Evolutionary conservation across 1,140 invertebrate species (phyloP), one percentile per base, ranked within the genome.

Genomic region (Palaemon carinicauda): DNA sequence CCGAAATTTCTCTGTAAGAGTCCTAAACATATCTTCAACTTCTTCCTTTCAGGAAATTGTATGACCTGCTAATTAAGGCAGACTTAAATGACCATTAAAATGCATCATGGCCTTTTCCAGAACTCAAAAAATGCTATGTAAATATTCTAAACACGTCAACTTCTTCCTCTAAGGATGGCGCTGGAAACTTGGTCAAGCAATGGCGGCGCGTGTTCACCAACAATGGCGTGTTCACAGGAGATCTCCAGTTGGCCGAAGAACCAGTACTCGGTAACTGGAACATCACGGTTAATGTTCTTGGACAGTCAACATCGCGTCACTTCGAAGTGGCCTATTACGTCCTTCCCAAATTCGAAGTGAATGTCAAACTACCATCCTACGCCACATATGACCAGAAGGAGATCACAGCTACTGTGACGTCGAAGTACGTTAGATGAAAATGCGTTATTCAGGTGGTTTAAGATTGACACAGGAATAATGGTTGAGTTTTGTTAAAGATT

Each of bases 261-360:
- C 97, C 97, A 0, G 95, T 97, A n/a, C 92, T 98, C 10, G 98
- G 97, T n/a, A 94, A 95, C 89, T 99, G 98, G 97, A 95, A 94
- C 60, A 96, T 99, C 78, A 94, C 94, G 65, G 95, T 95, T 15
- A 91, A 92, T 52, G 92, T 94, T 1, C 91, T 93, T 21, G 94
- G 91, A 54, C 94, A 95, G 91, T 94, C 92, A 0, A 96, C 95
- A 89, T 93, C 73, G 12, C 29, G 81, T 17, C 92, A 91, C 4
- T 95, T 98, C 85, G 93, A 95, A 90, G 95, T 98, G 17, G 96
- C 96, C 3, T 96, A 98, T 92, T 99, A 98, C 91, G 95, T 99
- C 33, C 91, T 98, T 51, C 98, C 98, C 0, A 97, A 98, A 90
- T 99, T 98, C 91, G 94, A 98, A 91, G 96, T 99, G 21, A 93